These are phyloP conservation scores for Parapsyche elsis DNA, from an alignment of 1,140 invertebrate species.

Conservation along the genomic window DNA sequence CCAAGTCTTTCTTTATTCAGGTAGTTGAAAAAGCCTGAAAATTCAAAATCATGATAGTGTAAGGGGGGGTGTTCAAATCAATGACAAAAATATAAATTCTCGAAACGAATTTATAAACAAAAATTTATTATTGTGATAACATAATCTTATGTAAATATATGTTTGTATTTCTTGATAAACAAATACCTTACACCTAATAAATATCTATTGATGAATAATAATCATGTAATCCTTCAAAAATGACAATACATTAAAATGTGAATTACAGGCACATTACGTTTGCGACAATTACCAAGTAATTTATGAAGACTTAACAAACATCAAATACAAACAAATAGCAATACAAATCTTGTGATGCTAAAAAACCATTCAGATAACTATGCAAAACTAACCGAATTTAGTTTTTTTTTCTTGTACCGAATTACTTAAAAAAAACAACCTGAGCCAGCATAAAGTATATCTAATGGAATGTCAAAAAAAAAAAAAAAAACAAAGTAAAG, in stretches of 20 bases:
- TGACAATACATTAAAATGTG: constrained; percentile 53
- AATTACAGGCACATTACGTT: constrained; percentile 55
- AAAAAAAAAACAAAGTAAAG: constrained; percentile 47
- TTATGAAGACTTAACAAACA: constrained; percentile 53
- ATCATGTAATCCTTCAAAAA: constrained; percentile 46
- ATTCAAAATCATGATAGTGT: too few relatives aligned
- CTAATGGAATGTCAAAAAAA: constrained; percentile 56
- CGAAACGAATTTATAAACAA: constrained; percentile 52
- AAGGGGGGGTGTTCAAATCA: too few relatives aligned
- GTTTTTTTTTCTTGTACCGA: constrained; percentile 36
- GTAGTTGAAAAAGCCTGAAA: too few relatives aligned
- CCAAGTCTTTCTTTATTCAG: too few relatives aligned
- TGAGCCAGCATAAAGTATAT: constrained; percentile 51
- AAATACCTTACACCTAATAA: constrained; percentile 56
- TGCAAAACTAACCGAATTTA: constrained; percentile 6
- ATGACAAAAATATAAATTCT: neutral
- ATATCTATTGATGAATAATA: constrained; percentile 56
- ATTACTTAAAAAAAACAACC: constrained; percentile 22
- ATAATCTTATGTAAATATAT: constrained; percentile 56
- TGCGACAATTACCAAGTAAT: constrained; percentile 50
- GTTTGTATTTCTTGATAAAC: constrained; percentile 54
- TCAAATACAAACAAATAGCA: constrained; percentile 54
- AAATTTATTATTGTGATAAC: constrained; percentile 56
- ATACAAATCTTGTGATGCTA: constrained; percentile 50
- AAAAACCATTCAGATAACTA: constrained; percentile 47